A percentile compares a stretch with the other conserved stretches of the same genome.
These are phyloP conservation scores for Eustalomyia histrio DNA, from an alignment of 2,888 invertebrate genomes.

Conservation along the genomic window DNA sequence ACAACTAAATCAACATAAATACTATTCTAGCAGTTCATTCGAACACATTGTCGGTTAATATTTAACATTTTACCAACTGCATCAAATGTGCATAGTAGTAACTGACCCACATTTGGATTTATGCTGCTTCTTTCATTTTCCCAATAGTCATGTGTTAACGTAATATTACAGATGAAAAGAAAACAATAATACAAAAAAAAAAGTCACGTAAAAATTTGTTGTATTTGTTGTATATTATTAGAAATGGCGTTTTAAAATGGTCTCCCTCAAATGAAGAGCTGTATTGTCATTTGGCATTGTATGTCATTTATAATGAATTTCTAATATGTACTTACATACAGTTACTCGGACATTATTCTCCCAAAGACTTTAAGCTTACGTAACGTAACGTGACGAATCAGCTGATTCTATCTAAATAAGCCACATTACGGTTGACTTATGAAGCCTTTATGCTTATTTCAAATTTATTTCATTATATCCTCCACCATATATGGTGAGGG, in stretches of 20 bases:
- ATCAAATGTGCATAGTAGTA: constrained; percentile 48
- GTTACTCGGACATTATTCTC: neutral
- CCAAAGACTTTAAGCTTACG: too few species aligned
- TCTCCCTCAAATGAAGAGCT: constrained; percentile 34
- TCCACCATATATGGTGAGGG: too few species aligned
- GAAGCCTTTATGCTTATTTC: too few species aligned
- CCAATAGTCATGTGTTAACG: constrained; percentile 54
- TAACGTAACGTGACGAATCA: too few species aligned
- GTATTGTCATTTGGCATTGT: constrained; percentile 39
- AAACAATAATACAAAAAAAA: constrained; percentile 26
- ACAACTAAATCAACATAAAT: constrained; percentile 48
- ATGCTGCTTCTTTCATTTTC: constrained; percentile 6
- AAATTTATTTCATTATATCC: too few species aligned
- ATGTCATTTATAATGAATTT: constrained; percentile 38
- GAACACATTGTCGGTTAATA: neutral
- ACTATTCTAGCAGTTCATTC: constrained; percentile 18
- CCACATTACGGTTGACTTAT: too few species aligned
- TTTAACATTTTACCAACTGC: constrained; percentile 26
- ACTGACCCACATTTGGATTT: constrained; percentile 58
- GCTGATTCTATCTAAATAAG: too few species aligned
- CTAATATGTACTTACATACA: constrained; percentile 2
- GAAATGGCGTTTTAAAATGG: constrained; percentile 44
- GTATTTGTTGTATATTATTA: constrained; percentile 16
- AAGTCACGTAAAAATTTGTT: constrained; percentile 38
- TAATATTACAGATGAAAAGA: constrained; percentile 45